These are phyloP conservation scores for Diarsia brunnea DNA, from an alignment of 2,888 invertebrate genomes.

Conservation along the genomic window DNA sequence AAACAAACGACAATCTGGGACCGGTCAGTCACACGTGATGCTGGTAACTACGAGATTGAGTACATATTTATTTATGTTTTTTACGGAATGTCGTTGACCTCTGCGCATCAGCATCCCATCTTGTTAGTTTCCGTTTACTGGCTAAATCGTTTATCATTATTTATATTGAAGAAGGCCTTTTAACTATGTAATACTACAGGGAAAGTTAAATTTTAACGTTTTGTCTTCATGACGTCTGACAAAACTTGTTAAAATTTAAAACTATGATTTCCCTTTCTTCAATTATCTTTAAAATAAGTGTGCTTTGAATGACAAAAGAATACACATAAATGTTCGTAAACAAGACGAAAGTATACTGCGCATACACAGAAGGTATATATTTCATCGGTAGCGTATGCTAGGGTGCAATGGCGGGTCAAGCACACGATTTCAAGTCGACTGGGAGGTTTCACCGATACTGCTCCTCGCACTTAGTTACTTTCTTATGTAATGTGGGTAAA, in stretches of 20 bases:
- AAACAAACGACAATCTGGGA: constrained; percentile 61
- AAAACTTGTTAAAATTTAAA: constrained; percentile 22
- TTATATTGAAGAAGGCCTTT: constrained; percentile 19
- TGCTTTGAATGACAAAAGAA: constrained; percentile 11
- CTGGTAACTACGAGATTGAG: constrained; percentile 40
- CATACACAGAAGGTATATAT: constrained; percentile 8
- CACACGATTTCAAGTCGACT: constrained; percentile 66
- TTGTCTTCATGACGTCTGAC: constrained; percentile 35
- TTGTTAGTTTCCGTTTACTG: constrained; percentile 18
- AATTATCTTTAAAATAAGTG: background rate
- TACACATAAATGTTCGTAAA: constrained; percentile 10
- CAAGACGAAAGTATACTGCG: background rate
- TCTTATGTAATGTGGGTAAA: constrained; percentile 50
- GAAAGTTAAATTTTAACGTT: constrained; percentile 27
- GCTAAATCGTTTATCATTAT: constrained; percentile 30
- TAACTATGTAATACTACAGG: constrained; percentile 22
- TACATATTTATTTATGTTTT: constrained; percentile 53
- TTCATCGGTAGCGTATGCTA: constrained; percentile 29
- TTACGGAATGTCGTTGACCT: constrained; percentile 63
- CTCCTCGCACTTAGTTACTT: constrained; percentile 43
- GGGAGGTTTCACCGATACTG: constrained; percentile 68
- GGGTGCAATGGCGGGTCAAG: constrained; percentile 67
- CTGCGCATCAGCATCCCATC: constrained; percentile 26
- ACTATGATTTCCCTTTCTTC: constrained; percentile 13
- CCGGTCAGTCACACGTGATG: constrained; percentile 59